Base-by-base conservation (phyloP, 2,113 vertebrate species). In the Sapajus apella region DNA sequence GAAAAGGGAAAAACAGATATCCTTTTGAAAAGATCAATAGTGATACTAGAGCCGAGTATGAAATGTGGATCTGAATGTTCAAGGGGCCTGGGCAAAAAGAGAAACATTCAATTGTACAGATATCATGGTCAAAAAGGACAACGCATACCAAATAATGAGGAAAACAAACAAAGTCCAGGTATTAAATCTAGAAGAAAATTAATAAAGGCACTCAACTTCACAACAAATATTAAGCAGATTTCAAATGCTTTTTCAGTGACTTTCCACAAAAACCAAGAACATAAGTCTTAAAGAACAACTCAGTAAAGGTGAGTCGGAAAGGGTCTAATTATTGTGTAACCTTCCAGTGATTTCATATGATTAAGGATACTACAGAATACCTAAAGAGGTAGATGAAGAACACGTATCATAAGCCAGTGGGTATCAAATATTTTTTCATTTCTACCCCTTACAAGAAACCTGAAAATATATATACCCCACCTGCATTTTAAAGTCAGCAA, bases 141-240 rank as follows among this genome's bases (percentile, higher is more conserved):
- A 87, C 40, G n/a, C 32, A 21, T 8, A 70, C 5, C 37, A 90
- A 32, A 64, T 80, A 82, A 86, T 70, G 8, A 90, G 21, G 25
- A 82, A 82, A 87, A 90, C 58, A 85, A 80, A 85, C 81, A 88
- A 85, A 21, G 37, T 64, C 55, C 47, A 52, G 12, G 18, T 89
- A 35, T 23, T 75, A 87, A 91, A 43, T 35, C 76, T 70, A 85
- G 45, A 81, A 91, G 52, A 94, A 77, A 84, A 81, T 52, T 72
- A 23, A 45, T 27, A 83, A 75, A 13, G 5, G 10, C 18, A 50
- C 6, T 84, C 35, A 52, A 47, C 30, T 91, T 76, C 52, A 90
- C 11, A 77, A 84, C 40, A 76, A 91, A 18, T 58, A 93, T 16
- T 52, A 81, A 88, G n/a, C 75, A 92, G 40, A 91, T 73, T 96